Base-by-base conservation (phyloP, 2,888 invertebrate genomes). In the Noctua janthe region DNA sequence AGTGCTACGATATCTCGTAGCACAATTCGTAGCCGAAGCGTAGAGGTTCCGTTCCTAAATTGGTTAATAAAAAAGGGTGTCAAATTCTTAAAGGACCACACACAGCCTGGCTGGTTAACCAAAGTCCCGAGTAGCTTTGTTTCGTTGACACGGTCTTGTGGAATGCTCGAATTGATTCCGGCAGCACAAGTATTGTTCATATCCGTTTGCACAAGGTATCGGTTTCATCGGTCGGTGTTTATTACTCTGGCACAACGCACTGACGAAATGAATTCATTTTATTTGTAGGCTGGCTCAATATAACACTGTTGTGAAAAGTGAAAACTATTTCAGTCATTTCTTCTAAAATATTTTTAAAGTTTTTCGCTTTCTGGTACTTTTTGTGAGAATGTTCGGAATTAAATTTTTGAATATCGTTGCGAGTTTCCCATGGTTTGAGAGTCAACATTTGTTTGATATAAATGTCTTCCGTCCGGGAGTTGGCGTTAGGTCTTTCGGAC, bases 141-240 rank as follows among this genome's bases (percentile, higher is more conserved):
- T 66, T 49, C 54, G 54, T 69, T 71, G 71, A 62, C 35, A 67
- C 66, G 71, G 54, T 78, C 74, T n/a, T 35, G 74, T 78, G 62
- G 69, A 76, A 76, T 74, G 71, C 72, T 79, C 67, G 76, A 79
- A 66, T 84, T 80, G 71, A 86, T 87, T 86, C 88, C 83, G 78
- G 80, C 88, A 87, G 74, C 72, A 80, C 76, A 70, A 69, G 67
- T 76, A 67, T 71, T 75, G 83, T 81, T 83, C 78, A 77, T 90
- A 86, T 89, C 81, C 88, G 76, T 80, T 90, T 90, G 86, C 89
- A 90, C 82, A 84, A 81, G 81, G 81, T 90, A 83, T 89, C 82
- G 64, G 64, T 90, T 89, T 86, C 89, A 79, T 78, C 74, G 82
- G 35, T 10, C 75, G 74, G 77, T 87, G 86, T 89, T 87, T 86